Evolutionary conservation across 1,140 invertebrate genomes (phyloP).

Genomic region (Aphidius ervi): DNA sequence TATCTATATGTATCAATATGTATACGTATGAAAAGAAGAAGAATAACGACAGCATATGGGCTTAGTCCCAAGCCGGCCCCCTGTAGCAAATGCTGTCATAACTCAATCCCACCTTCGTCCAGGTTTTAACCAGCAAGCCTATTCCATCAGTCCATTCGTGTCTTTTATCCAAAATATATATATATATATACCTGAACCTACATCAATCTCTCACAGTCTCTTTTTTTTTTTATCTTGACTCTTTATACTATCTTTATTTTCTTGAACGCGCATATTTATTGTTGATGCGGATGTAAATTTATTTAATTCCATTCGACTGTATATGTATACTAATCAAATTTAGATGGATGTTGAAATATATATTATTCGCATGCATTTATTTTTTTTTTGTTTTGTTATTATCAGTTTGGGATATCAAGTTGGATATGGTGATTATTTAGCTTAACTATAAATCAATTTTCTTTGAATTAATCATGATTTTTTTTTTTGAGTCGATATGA

Average conservation of each 20-base stretch:
- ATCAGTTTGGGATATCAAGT: too few species aligned
- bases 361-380: too few species aligned
- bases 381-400: too few species aligned
- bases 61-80: constrained; percentile 43
- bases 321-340: too few species aligned
- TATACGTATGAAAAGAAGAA: constrained; percentile 41
- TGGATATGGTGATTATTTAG: too few species aligned
- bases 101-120: constrained; percentile 54
- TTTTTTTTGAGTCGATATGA: too few species aligned
- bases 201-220: constrained; percentile 16
- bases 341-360: too few species aligned
- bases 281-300: neutral
- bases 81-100: constrained; percentile 54
- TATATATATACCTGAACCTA: constrained; percentile 24
- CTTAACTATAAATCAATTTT: too few species aligned
- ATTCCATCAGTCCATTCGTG: constrained; percentile 18
- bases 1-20: constrained; percentile 16
- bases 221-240: constrained; percentile 11
- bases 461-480: too few species aligned
- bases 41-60: constrained; percentile 35
- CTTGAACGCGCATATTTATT: constrained; percentile 9
- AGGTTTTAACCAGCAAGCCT: constrained; percentile 19
- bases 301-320: too few species aligned
- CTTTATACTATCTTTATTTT: constrained; percentile 19
- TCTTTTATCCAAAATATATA: neutral